Evolutionary conservation across 2,888 invertebrate genomes (phyloP).

Genomic region (Achlya flavicornis): DNA sequence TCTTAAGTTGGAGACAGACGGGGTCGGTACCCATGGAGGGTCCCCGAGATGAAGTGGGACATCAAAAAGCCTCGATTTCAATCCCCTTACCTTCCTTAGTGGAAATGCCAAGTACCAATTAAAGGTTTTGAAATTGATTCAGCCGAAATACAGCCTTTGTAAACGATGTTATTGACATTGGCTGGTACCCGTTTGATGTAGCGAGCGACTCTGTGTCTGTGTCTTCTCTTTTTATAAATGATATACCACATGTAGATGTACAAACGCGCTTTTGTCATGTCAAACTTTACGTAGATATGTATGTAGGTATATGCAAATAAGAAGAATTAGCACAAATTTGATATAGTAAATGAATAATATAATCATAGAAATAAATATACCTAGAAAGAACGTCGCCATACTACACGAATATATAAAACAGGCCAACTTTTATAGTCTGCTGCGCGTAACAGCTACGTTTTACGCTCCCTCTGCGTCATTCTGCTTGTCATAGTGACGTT

Average conservation of each 20-base stretch:
- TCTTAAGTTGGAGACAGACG: constrained; percentile 48
- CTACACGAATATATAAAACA: too few relatives aligned
- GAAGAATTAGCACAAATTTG: too few relatives aligned
- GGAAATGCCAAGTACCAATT: constrained; percentile 67
- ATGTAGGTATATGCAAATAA: too few relatives aligned
- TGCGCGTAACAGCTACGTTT: too few relatives aligned
- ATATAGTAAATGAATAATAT: too few relatives aligned
- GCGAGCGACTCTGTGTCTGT: too few relatives aligned
- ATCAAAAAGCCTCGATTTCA: constrained; percentile 62
- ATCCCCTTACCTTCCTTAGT: constrained; percentile 53
- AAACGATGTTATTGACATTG: constrained; percentile 69
- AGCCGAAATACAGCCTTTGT: constrained; percentile 61
- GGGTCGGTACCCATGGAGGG: constrained; percentile 17
- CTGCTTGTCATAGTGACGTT: too few relatives aligned
- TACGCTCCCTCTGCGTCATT: too few relatives aligned
- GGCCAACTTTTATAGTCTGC: too few relatives aligned
- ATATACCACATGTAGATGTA: background rate
- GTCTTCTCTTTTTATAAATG: constrained; percentile 16
- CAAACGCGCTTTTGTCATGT: background rate
- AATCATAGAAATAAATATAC: too few relatives aligned
- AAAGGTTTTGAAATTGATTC: constrained; percentile 79
- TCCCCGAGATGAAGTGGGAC: constrained; percentile 39
- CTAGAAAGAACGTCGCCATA: too few relatives aligned
- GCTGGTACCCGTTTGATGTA: constrained; percentile 62
- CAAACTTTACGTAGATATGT: too few relatives aligned